Evolutionary conservation across 2,113 vertebrate species (phyloP).

Genomic region (Macrotus californicus): DNA sequence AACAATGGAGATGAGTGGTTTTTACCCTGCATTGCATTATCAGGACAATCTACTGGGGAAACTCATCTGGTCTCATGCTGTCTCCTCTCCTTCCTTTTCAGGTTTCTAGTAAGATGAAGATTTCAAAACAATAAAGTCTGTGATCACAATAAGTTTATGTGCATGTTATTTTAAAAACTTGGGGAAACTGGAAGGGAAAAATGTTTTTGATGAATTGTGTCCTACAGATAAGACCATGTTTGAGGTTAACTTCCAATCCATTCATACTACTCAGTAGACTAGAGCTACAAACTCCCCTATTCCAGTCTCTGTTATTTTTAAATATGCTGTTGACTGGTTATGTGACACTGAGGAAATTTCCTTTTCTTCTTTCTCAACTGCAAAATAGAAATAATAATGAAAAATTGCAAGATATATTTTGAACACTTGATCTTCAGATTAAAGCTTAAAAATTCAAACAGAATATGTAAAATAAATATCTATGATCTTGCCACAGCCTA

Average conservation of each 20-base stretch:
- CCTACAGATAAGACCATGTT: not conserved
- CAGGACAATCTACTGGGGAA: not conserved
- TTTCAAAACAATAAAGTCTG: constrained; percentile 34
- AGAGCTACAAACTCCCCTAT: not conserved
- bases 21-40: not conserved
- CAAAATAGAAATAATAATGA: not conserved
- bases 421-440: constrained; percentile 25
- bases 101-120: constrained; percentile 36
- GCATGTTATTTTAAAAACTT: constrained; percentile 4
- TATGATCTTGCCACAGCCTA: constrained; percentile 14
- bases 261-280: not conserved
- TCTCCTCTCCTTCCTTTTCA: not conserved
- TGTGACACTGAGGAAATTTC: constrained; percentile 9
- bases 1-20: not conserved
- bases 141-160: not conserved
- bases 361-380: constrained; percentile 18
- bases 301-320: constrained; percentile 41
- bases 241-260: not conserved
- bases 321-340: constrained; percentile 25
- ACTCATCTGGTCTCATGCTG: not conserved
- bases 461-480: constrained; percentile 19
- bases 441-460: constrained; percentile 4
- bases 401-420: constrained; percentile 9
- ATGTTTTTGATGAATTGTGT: not conserved
- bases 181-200: not conserved